These are phyloP conservation scores for Heliothis peltigera DNA, from an alignment of 2,888 invertebrate genomes.

Conservation along the genomic window DNA sequence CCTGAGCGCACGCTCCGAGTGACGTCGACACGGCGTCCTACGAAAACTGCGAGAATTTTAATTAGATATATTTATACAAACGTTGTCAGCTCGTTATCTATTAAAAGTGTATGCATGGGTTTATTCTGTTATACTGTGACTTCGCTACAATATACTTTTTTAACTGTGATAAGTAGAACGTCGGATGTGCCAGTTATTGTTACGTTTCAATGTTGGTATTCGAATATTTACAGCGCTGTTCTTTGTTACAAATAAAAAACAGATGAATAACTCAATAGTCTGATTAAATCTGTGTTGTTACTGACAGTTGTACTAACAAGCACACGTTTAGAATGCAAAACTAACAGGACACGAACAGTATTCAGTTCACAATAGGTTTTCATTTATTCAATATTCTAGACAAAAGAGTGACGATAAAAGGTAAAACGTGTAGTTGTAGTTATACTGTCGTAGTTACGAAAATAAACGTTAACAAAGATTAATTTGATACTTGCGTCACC, in stretches of 20 bases:
- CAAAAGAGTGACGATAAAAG: conserved; percentile 30
- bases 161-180: background rate
- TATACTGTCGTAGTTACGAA: conserved; percentile 5
- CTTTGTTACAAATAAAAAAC: background rate
- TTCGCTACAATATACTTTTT: background rate
- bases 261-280: conserved; percentile 14
- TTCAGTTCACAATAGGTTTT: conserved; percentile 41
- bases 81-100: conserved; percentile 19
- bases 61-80: conserved; percentile 38
- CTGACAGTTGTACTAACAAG: conserved; percentile 19
- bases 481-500: background rate
- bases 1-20: conserved; percentile 46
- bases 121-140: background rate
- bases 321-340: conserved; percentile 20
- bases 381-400: conserved; percentile 35
- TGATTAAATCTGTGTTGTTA: conserved; percentile 6
- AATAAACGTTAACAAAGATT: conserved; percentile 18
- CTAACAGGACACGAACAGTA: conserved; percentile 41
- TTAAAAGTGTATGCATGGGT: conserved; percentile 2
- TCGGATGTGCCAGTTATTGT: background rate
- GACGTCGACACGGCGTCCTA: conserved; percentile 39
- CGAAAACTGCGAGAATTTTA: conserved; percentile 38
- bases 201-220: background rate
- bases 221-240: background rate
- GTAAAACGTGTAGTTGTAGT: conserved; percentile 12